Percentiles rank a stretch among this genome's conserved stretches.
Evolutionary conservation across 2,797 vertebrate species (phyloP).

Genomic region (Protosalanx chinensis): DNA sequence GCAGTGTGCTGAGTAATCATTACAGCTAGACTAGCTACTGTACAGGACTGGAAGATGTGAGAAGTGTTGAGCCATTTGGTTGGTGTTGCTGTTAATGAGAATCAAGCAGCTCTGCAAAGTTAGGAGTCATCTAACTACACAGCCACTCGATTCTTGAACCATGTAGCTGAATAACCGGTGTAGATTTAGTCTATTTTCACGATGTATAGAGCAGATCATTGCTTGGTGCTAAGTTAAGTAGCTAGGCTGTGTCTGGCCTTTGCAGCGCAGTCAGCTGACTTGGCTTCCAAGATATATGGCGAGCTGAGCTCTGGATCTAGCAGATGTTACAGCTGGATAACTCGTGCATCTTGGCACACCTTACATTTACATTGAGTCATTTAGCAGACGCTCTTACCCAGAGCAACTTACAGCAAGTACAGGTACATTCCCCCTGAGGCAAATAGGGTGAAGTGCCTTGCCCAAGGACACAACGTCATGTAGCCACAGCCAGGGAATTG

Average conservation of each 20-base stretch:
- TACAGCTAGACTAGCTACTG: slow-evolving; percentile 11
- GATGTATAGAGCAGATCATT: slow-evolving; percentile 24
- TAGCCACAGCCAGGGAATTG: too few relatives aligned
- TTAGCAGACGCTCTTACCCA: too few relatives aligned
- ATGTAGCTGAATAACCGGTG: background rate
- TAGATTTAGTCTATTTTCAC: background rate
- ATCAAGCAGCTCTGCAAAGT: background rate
- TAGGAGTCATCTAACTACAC: background rate
- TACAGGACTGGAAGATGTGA: slow-evolving; percentile 41
- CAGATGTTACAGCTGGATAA: slow-evolving; percentile 31
- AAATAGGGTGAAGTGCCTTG: too few relatives aligned
- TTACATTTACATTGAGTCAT: too few relatives aligned
- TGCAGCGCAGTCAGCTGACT: slow-evolving; percentile 67
- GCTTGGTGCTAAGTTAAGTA: slow-evolving; percentile 55
- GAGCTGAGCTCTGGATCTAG: slow-evolving; percentile 20
- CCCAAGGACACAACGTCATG: too few relatives aligned
- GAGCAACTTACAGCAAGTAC: too few relatives aligned
- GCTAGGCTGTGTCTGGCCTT: slow-evolving; percentile 48
- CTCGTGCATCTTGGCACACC: background rate
- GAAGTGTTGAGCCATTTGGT: background rate
- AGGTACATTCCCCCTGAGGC: too few relatives aligned
- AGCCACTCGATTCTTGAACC: too few relatives aligned
- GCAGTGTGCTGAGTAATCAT: slow-evolving; percentile 74
- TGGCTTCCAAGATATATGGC: slow-evolving; percentile 22
- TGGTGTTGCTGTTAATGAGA: background rate